Evolutionary conservation across 2,113 vertebrate genomes (phyloP), one percentile per base, ranked within the genome.

Genomic region (Artemisiospiza belli): DNA sequence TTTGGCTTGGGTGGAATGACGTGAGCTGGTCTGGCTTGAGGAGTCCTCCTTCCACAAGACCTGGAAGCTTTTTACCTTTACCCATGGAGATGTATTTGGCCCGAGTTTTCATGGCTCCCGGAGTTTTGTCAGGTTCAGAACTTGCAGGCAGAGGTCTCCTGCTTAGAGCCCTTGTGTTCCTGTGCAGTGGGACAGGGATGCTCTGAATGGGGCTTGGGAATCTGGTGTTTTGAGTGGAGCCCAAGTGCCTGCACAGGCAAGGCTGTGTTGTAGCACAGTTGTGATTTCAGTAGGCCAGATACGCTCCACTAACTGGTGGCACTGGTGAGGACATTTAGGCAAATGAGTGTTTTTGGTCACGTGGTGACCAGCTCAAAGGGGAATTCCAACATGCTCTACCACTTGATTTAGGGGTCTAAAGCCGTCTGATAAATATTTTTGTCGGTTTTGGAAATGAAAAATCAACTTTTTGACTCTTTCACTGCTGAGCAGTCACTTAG

Each of bases 301-400:
- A 55, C 0, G 49, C 93, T 88, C 37, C 5, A 9, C 73, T 94
- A 14, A 63, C 35, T 64, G 72, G 37, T 25, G 25, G 77, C 85
- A 21, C 57, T 25, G 57, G 15, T 55, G 80, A 44, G 83, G n/a
- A 57, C 47, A 75, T 85, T 47, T 75, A 96, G 66, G 87, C 92
- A 95, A 95, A 95, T 95, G n/a, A 89, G 46, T 68, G n/a, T 8
- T 47, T 87, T 78, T 92, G 6, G 10, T 91, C 86, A 64, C 39
- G 24, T 11, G 54, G 77, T 74, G 79, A 37, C 59, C 31, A 33
- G 55, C 79, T 49, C 14, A 2, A 28, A 72, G 95, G 95, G 95
- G 69, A 95, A 94, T 91, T 96, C 96, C 95, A 82, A 6, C 15
- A 12, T 0, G 3, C 43, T 8, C 8, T 64, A 6, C 47, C 20